phyloP scores from a whole-genome alignment of 2,888 invertebrate genomes.

The Thymelicus lineola region DNA sequence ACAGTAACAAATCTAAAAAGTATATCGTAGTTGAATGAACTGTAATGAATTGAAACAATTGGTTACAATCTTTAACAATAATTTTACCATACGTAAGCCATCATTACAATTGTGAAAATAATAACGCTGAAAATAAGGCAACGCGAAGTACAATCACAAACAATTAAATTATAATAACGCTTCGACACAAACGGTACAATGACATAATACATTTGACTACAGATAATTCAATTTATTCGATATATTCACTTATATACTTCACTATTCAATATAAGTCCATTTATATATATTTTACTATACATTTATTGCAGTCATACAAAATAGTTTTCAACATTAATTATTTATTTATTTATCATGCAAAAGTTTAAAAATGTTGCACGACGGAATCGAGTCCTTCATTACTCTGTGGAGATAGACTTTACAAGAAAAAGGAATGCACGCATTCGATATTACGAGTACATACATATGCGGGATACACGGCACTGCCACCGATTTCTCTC shows the following conservation, averaged over 20 bases:
- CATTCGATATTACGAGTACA: too few species aligned
- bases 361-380: too few species aligned
- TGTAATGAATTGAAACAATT: slow-evolving; percentile 10
- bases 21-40: slow-evolving; percentile 28
- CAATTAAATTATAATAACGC: slow-evolving; percentile 2
- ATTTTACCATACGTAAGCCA: neutral
- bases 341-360: too few species aligned
- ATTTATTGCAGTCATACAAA: slow-evolving; percentile 4
- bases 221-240: too few species aligned
- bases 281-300: neutral
- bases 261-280: neutral
- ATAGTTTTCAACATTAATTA: neutral
- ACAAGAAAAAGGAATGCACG: too few species aligned
- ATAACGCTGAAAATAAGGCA: slow-evolving; percentile 20
- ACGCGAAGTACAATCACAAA: slow-evolving; percentile 11
- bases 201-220: too few species aligned
- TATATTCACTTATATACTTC: neutral
- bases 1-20: slow-evolving; percentile 51
- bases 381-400: too few species aligned
- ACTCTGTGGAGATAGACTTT: too few species aligned
- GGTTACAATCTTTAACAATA: slow-evolving; percentile 7
- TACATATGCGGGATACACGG: too few species aligned
- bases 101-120: neutral
- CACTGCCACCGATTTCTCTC: too few species aligned
- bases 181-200: too few species aligned